Evolutionary conservation across 2,113 vertebrate species (phyloP).

Genomic region (Harpagus bidentatus): DNA sequence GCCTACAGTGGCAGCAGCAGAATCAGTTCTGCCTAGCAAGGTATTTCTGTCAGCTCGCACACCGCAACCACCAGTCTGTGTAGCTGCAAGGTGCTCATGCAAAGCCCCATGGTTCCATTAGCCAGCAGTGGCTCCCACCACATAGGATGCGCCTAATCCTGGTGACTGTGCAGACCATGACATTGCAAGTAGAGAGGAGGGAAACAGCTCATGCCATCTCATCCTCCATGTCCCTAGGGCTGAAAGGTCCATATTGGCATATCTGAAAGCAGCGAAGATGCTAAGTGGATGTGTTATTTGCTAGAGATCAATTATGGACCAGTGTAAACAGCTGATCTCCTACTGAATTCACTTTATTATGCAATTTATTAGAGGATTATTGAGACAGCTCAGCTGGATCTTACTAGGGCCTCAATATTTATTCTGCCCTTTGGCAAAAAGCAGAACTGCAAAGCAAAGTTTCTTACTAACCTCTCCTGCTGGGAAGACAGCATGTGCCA

Average conservation of each 20-base stretch:
- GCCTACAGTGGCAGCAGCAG: background rate
- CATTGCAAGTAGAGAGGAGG: background rate
- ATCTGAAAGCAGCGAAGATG: background rate
- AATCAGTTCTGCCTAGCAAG: background rate
- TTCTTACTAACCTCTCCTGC: background rate
- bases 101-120: background rate
- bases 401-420: background rate
- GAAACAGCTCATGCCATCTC: background rate
- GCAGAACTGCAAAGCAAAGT: background rate
- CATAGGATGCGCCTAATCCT: background rate
- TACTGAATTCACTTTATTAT: background rate
- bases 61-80: rapidly evolving
- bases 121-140: background rate
- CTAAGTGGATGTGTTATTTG: background rate
- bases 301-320: background rate
- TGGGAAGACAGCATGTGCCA: background rate
- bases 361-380: background rate
- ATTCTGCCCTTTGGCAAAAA: background rate
- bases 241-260: background rate
- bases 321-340: background rate
- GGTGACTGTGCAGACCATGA: background rate
- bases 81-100: background rate
- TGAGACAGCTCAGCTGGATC: background rate
- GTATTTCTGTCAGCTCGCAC: background rate
- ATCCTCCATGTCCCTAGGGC: background rate